These are phyloP conservation scores for Lysandra coridon DNA, from an alignment of 2,888 invertebrate genomes.

Conservation along the genomic window DNA sequence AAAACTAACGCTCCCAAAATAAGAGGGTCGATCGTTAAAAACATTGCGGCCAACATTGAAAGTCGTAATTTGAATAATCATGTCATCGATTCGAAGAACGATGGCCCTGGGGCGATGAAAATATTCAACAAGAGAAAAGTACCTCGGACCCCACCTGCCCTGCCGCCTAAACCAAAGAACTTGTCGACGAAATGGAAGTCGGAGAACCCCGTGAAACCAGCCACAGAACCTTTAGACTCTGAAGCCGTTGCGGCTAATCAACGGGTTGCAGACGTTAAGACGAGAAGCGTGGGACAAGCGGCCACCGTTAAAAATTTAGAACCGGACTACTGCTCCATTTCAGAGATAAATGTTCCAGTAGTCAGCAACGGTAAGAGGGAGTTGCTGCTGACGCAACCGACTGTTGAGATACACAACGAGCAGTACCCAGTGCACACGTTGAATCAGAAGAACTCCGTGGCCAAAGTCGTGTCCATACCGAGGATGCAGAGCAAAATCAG, in stretches of 20 bases:
- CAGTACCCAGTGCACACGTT: constrained; percentile 68
- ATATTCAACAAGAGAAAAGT: constrained; percentile 80
- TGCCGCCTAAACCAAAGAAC: constrained; percentile 90
- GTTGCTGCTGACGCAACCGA: constrained; percentile 77
- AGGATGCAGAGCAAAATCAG: constrained; percentile 72
- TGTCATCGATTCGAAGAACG: constrained; percentile 77
- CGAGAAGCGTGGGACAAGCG: constrained; percentile 76
- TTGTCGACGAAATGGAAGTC: constrained; percentile 84
- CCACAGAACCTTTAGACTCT: constrained; percentile 75
- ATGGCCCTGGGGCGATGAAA: constrained; percentile 69
- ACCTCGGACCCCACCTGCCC: constrained; percentile 84
- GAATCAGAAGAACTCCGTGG: constrained; percentile 68
- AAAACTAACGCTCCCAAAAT: constrained; percentile 65
- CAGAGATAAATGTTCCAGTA: constrained; percentile 85
- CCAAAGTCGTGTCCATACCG: constrained; percentile 70
- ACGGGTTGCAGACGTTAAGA: constrained; percentile 81
- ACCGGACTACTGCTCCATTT: constrained; percentile 89
- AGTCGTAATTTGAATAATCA: constrained; percentile 56
- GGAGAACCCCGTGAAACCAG: constrained; percentile 66
- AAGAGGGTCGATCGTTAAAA: constrained; percentile 76
- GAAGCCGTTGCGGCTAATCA: constrained; percentile 80
- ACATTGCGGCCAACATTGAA: constrained; percentile 74
- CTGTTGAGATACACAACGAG: constrained; percentile 76
- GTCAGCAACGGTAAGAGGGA: constrained; percentile 79
- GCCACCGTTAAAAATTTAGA: constrained; percentile 76